Base-by-base conservation (phyloP, 64 coral and sea anemone genomes). In the Pocillopora verrucosa region DNA sequence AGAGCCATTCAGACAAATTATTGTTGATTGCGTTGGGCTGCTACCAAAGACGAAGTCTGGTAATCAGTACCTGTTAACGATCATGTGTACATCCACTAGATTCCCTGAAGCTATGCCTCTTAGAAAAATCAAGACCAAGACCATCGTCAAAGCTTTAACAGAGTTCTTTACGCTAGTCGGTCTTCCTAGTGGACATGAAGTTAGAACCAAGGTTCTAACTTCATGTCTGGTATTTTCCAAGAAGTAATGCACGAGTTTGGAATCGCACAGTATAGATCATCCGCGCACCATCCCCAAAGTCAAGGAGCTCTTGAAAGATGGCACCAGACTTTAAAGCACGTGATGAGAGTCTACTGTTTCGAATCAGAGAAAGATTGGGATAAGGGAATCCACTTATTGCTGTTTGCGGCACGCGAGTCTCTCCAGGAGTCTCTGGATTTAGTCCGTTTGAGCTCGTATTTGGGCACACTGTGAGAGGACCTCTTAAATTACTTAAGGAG, bases 81-180 rank as follows among this genome's bases (percentile, higher is more conserved):
- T 93, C 59, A 88, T 89, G 92, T 89, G 92, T 84, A 78, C 92
- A 3, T 88, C 78, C 13, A 93, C 92, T n/a, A 51, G 88, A n/a
- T 94, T 84, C 61, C 80, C 92, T 63, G 92, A 94, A 86, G 92
- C 92, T n/a, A 86, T 94, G 38, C 88, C 92, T 16, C 61, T 94
- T 1, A 79, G 82, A 79, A 94, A 94, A 77, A 94, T 91, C 62
- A 94, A 79, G 22, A 35, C 82, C 6, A 75, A 87, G 22, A 75
- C 93, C 12, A 91, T 94, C 61, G 58, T 84, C 0, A 82, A 91
- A 60, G 88, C 65, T 22, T 75, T 94, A n/a, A 87, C 83, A 16
- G 88, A 91, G 60, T 91, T 87, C 34, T 94, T 94, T 36, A 45
- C 88, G 2, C 22, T 82, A 14, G 22, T 87, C 57, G 88, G 88